Percentiles rank a stretch among this genome's conserved stretches.
These are phyloP conservation scores for Seriola rivoliana DNA, from an alignment of 2,113 vertebrate genomes.

Conservation along the genomic window DNA sequence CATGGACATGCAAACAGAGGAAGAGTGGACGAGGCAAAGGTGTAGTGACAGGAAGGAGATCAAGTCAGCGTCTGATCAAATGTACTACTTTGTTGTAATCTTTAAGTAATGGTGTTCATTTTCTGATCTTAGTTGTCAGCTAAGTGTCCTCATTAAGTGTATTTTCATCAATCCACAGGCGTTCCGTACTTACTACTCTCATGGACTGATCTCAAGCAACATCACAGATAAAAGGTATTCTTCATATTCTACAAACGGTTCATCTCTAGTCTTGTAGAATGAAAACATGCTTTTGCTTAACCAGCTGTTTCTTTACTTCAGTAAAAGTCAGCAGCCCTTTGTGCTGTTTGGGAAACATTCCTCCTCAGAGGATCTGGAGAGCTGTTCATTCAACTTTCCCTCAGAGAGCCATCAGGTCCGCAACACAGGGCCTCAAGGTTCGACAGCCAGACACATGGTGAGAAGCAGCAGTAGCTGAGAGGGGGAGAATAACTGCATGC, in stretches of 20 bases:
- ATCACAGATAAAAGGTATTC: slow-evolving; percentile 93
- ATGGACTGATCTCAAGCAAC: slow-evolving; percentile 96
- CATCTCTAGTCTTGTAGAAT: background rate
- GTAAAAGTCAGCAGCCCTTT: slow-evolving; percentile 91
- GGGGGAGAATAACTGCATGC: background rate
- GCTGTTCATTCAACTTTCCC: slow-evolving; percentile 93
- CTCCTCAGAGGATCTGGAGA: slow-evolving; percentile 89
- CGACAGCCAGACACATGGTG: slow-evolving; percentile 93
- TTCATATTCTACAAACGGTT: background rate
- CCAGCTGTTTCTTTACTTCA: slow-evolving; percentile 62
- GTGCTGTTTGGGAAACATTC: slow-evolving; percentile 94
- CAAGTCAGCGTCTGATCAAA: background rate
- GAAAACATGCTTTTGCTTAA: background rate
- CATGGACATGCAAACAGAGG: no score
- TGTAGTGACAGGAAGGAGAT: no score
- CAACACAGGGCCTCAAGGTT: slow-evolving; percentile 89
- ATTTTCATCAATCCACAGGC: slow-evolving; percentile 81
- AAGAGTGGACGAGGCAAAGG: no score
- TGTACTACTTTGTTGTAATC: no score
- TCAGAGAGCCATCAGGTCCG: slow-evolving; percentile 95
- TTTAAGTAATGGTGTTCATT: background rate
- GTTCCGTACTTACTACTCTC: slow-evolving; percentile 94
- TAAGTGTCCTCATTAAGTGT: slow-evolving; percentile 8
- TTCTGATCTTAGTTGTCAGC: background rate
- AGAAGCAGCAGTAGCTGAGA: slow-evolving; percentile 53